These are phyloP conservation scores for Meta bourneti DNA, from an alignment of 2,888 invertebrate genomes.

Conservation along the genomic window DNA sequence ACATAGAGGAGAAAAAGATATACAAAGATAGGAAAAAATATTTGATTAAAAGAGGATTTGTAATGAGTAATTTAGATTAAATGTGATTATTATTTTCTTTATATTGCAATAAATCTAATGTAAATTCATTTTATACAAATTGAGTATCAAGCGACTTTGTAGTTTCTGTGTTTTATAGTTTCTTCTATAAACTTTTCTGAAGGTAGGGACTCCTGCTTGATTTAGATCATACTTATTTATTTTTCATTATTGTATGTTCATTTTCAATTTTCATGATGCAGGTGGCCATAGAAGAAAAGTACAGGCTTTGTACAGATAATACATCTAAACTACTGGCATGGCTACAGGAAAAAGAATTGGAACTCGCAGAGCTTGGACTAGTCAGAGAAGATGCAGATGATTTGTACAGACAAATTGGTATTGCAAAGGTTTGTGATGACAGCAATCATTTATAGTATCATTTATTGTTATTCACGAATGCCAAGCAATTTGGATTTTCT, in stretches of 20 bases:
- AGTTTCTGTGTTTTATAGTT: too few relatives aligned
- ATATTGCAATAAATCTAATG: too few relatives aligned
- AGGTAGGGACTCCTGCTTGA: not conserved
- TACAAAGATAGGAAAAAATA: too few relatives aligned
- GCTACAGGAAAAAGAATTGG: constrained; percentile 91
- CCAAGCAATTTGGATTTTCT: too few relatives aligned
- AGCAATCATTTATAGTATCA: not conserved
- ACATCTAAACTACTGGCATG: constrained; percentile 91
- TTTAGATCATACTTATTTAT: not conserved
- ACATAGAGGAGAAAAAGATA: too few relatives aligned
- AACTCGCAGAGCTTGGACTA: constrained; percentile 91
- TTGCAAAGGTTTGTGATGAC: constrained; percentile 86
- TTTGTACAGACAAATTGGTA: constrained; percentile 92
- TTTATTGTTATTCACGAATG: too few relatives aligned
- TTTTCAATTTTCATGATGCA: constrained; percentile 80
- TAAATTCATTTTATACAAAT: too few relatives aligned
- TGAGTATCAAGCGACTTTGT: too few relatives aligned
- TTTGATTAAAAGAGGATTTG: too few relatives aligned
- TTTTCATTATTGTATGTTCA: constrained; percentile 17
- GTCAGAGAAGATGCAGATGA: constrained; percentile 93
- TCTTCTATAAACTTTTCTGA: not conserved
- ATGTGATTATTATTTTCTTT: too few relatives aligned
- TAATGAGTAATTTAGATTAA: too few relatives aligned
- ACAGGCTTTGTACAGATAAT: constrained; percentile 93
- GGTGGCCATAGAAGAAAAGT: constrained; percentile 98